Percentiles rank a stretch among this genome's conserved stretches.
Evolutionary conservation across 2,113 vertebrate genomes (phyloP).

Genomic region (Papio anubis): DNA sequence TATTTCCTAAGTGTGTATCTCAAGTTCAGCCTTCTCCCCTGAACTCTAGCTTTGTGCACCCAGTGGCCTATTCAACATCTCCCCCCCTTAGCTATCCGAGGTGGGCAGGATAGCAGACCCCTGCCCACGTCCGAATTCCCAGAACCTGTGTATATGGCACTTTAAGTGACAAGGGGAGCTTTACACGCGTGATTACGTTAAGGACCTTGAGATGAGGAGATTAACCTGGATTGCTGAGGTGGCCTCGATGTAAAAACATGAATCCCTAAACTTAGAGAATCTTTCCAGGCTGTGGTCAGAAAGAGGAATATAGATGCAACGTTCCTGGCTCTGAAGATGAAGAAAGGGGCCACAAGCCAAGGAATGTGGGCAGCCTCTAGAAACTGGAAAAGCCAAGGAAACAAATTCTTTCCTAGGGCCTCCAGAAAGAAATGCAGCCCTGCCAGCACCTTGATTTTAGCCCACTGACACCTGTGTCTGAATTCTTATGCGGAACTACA

Average conservation of each 20-base stretch:
- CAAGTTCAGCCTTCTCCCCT: background rate
- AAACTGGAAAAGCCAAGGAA: background rate
- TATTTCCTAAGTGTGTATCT: background rate
- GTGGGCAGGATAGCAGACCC: background rate
- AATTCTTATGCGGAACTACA: background rate
- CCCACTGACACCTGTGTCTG: background rate
- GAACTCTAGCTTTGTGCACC: background rate
- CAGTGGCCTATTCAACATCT: too few relatives aligned
- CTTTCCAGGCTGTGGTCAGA: background rate
- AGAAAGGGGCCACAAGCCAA: background rate
- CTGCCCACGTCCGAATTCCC: fast-evolving
- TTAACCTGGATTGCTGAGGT: background rate
- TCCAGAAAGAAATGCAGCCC: background rate
- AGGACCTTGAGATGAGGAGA: background rate
- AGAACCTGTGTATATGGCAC: background rate
- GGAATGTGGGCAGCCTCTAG: background rate
- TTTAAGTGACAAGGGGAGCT: background rate
- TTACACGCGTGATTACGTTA: background rate
- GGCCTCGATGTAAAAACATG: background rate
- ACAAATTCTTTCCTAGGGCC: too few relatives aligned
- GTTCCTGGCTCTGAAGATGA: background rate
- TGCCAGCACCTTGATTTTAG: background rate
- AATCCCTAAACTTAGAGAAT: background rate
- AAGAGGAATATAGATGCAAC: fast-evolving
- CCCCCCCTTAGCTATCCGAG: background rate